These are phyloP conservation scores for Leucoptera coffeella DNA, from an alignment of 2,888 invertebrate species.

Conservation along the genomic window DNA sequence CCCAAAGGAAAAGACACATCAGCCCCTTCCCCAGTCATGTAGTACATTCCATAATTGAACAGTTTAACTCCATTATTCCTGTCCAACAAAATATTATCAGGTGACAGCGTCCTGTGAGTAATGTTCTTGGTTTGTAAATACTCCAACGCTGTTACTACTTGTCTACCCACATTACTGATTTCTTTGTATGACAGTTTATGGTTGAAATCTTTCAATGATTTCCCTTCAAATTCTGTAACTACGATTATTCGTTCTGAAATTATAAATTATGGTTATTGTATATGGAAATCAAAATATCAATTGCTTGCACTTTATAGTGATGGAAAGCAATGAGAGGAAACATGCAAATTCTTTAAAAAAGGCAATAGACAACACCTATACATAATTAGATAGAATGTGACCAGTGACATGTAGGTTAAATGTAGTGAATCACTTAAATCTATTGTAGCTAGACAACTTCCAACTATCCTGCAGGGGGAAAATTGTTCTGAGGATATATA, in stretches of 20 bases:
- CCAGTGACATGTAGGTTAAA: too few relatives aligned
- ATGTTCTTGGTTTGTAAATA: slow-evolving; percentile 69
- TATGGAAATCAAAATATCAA: too few relatives aligned
- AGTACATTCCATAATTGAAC: slow-evolving; percentile 89
- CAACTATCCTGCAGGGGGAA: too few relatives aligned
- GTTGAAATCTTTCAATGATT: slow-evolving; percentile 53
- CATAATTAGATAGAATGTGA: too few relatives aligned
- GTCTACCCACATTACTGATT: slow-evolving; percentile 61
- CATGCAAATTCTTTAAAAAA: too few relatives aligned
- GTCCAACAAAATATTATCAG: slow-evolving; percentile 77
- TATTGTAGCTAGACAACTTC: too few relatives aligned
- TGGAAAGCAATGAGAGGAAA: too few relatives aligned
- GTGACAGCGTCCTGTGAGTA: slow-evolving; percentile 73
- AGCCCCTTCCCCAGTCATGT: slow-evolving; percentile 82
- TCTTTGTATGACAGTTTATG: slow-evolving; percentile 34
- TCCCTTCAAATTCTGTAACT: slow-evolving; percentile 73
- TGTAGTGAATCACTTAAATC: too few relatives aligned
- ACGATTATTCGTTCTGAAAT: slow-evolving; percentile 71
- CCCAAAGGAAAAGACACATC: slow-evolving; percentile 88
- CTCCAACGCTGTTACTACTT: slow-evolving; percentile 65
- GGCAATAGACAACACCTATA: too few relatives aligned
- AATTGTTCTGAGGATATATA: too few relatives aligned
- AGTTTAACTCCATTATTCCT: slow-evolving; percentile 69
- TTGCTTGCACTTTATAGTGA: too few relatives aligned
- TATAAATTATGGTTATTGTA: too few relatives aligned